Evolutionary conservation across 2,113 vertebrate species (phyloP).

Genomic region (Struthio camelus): DNA sequence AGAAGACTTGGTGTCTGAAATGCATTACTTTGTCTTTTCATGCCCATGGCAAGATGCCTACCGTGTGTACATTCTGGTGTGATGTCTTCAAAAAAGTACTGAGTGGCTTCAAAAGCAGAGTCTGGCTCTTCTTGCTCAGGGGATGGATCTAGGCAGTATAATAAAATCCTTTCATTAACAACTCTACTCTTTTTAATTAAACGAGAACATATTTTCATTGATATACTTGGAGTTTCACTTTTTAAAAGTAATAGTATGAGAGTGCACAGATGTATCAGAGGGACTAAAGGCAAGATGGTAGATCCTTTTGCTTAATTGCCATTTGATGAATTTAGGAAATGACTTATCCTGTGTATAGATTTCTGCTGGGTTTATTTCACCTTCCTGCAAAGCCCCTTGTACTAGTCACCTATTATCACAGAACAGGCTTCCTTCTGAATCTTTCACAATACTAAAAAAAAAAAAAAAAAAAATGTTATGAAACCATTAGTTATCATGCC

Average conservation of each 20-base stretch:
- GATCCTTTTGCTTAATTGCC: neutral
- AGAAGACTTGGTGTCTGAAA: neutral
- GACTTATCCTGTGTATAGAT: neutral
- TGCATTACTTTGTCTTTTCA: neutral
- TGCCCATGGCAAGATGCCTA: slow-evolving; percentile 36
- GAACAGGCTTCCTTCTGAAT: no score
- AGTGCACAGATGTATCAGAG: no score
- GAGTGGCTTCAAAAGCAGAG: slow-evolving; percentile 97
- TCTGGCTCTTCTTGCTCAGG: slow-evolving; percentile 94
- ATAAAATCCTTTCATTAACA: neutral
- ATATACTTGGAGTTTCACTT: neutral
- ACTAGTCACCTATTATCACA: neutral
- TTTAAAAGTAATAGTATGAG: neutral
- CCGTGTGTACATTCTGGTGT: slow-evolving; percentile 92
- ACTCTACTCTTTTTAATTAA: neutral
- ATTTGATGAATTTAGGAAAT: neutral
- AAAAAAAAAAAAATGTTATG: no score
- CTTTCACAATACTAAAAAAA: no score
- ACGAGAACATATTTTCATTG: neutral
- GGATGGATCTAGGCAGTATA: slow-evolving; percentile 73
- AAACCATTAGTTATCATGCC: no score
- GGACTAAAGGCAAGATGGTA: neutral
- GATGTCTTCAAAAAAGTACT: slow-evolving; percentile 99
- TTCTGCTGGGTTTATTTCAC: neutral
- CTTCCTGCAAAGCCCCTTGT: neutral